Evolutionary conservation across 2,888 invertebrate genomes (phyloP), one percentile per base, ranked within the genome.

Genomic region (Cataglyphis altisquamis): DNA sequence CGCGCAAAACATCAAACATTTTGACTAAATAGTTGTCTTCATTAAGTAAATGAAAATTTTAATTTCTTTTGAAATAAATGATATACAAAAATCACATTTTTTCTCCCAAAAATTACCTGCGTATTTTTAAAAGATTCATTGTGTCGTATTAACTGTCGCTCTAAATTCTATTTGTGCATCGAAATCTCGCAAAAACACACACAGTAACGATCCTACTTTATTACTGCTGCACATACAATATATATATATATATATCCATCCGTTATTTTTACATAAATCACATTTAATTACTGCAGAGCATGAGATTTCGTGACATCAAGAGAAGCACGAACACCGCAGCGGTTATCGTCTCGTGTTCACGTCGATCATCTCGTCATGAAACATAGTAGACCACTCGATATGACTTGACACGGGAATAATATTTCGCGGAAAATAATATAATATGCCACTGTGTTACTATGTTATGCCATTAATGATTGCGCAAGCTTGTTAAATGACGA

Each of bases 231-330:
- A 41, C 41, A 41, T n/a, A 12, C 21, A 70, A 81, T 68, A 45
- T 74, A 62, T 82, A 74, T 74, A 67, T 48, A 48, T 48, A 45
- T 18, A 48, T 1, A 48, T n/a, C 0, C n/a, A 52, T 70, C 57
- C 74, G 74, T 80, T 41, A 78, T 77, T 74, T 62, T 62, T 52
- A 72, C 64, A 52, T 77, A 83, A 87, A 83, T 87, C 87, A 83
- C 48, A 52, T 21, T 86, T 86, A 84, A 87, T 87, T 75, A 80
- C 80, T 36, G 62, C 36, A 48, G 55, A 10, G 32, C 81, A 48
- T 82, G 84, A 75, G 67, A 77, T 84, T 63, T 86, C 86, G 84
- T 72, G 87, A 86, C 73, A 60, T 81, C 68, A 60, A 45, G 57
- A 66, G 32, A 57, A 55, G 74, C 85, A 85, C 82, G 86, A 86